Evolutionary conservation across 2,797 vertebrate genomes (phyloP).

Genomic region (Tiaroga cobitis): DNA sequence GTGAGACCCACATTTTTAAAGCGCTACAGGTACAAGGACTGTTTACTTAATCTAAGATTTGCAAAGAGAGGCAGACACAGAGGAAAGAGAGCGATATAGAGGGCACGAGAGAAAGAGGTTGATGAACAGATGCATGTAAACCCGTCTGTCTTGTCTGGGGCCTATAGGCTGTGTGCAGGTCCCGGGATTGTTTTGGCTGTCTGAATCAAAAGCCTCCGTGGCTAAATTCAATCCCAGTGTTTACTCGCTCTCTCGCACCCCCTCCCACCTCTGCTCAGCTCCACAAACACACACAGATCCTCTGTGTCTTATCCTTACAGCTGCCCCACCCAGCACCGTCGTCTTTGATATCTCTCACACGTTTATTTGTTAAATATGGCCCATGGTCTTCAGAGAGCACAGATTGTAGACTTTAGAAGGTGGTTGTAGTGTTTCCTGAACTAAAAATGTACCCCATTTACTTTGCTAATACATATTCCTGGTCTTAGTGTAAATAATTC

Average conservation of each 20-base stretch:
- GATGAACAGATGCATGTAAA: conserved; percentile 48
- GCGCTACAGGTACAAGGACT: not conserved
- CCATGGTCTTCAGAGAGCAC: not conserved
- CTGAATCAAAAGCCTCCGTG: conserved; percentile 52
- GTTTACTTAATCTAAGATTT: conserved; percentile 12
- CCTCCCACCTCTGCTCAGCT: conserved; percentile 41
- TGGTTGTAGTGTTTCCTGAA: not conserved
- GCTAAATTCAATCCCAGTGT: conserved; percentile 57
- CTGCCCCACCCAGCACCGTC: conserved; percentile 30
- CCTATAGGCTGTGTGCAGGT: conserved; percentile 31
- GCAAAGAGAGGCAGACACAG: conserved; percentile 12
- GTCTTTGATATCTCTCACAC: not conserved
- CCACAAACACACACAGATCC: conserved; percentile 63
- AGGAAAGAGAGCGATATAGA: not conserved
- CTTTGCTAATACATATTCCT: not conserved
- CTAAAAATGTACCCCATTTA: not conserved
- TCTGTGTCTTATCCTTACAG: conserved; percentile 51
- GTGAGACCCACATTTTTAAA: conserved; percentile 25
- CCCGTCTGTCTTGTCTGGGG: conserved; percentile 34
- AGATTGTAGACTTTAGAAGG: not conserved
- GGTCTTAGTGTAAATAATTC: not conserved
- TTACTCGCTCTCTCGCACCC: conserved; percentile 34
- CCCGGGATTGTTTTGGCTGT: conserved; percentile 50
- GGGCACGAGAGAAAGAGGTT: not conserved
- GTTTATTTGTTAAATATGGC: not conserved